phyloP scores from a whole-genome alignment of 1,140 invertebrate genomes.

The Meloidogyne floridensis region DNA sequence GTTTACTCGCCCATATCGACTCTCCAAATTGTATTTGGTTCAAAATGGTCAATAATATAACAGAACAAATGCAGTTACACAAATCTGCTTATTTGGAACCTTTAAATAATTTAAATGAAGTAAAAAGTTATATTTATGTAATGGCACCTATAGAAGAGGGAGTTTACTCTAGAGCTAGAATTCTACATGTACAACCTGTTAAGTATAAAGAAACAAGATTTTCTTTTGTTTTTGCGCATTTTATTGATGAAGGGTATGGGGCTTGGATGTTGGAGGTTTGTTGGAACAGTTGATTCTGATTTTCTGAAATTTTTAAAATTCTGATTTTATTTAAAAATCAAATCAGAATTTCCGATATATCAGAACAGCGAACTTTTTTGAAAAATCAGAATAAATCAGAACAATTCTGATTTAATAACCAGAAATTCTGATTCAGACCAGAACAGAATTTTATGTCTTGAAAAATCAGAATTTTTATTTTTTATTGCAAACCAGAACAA shows the following conservation, averaged over 20 bases:
- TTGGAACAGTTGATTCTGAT: background rate
- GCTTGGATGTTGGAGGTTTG: conserved; percentile 30
- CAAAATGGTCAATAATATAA: conserved; percentile 40
- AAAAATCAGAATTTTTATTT: too few relatives aligned
- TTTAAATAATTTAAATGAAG: background rate
- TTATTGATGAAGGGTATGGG: conserved; percentile 38
- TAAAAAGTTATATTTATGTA: conserved; percentile 30
- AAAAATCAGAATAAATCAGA: too few relatives aligned
- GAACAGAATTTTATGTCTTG: too few relatives aligned
- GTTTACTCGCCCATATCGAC: conserved; percentile 30
- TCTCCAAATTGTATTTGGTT: conserved; percentile 45
- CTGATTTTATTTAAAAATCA: too few relatives aligned
- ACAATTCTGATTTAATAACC: too few relatives aligned
- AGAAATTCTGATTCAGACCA: too few relatives aligned
- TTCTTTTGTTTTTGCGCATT: conserved; percentile 31
- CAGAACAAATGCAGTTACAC: conserved; percentile 30
- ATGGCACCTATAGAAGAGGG: conserved; percentile 39
- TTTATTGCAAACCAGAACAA: too few relatives aligned
- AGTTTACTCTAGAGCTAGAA: conserved; percentile 33
- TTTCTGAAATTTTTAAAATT: too few relatives aligned
- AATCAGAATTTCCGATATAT: too few relatives aligned
- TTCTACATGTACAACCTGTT: conserved; percentile 9
- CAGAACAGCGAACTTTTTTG: too few relatives aligned
- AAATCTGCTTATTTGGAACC: background rate
- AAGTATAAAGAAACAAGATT: background rate